Evolutionary conservation across 2,797 vertebrate genomes (phyloP).

Genomic region (Characodon lateralis): DNA sequence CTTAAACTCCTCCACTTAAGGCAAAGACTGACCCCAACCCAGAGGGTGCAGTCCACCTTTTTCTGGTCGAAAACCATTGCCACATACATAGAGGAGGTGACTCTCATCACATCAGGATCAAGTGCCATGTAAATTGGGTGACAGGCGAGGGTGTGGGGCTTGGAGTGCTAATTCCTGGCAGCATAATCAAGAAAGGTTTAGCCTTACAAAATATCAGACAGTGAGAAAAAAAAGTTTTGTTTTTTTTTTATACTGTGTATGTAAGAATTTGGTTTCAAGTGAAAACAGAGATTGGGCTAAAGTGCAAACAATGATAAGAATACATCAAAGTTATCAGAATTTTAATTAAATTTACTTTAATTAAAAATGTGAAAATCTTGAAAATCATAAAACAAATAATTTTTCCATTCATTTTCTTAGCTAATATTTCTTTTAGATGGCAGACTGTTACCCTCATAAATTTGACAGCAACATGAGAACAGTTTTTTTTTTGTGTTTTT

Average conservation of each 20-base stretch:
- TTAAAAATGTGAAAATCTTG: background rate
- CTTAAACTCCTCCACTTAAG: too few species aligned
- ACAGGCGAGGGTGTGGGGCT: too few species aligned
- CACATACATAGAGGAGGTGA: too few species aligned
- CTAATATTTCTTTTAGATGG: background rate
- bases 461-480: background rate
- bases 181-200: too few species aligned
- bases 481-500: background rate
- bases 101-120: too few species aligned
- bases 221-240: background rate
- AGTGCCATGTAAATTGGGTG: too few species aligned
- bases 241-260: background rate
- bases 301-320: background rate
- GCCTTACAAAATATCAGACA: background rate
- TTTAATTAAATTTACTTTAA: background rate
- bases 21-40: too few species aligned
- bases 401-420: background rate
- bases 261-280: background rate
- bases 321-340: background rate
- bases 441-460: background rate
- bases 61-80: too few species aligned
- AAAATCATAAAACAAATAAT: background rate
- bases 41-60: too few species aligned
- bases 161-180: too few species aligned
- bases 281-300: background rate